Base-by-base conservation (phyloP, 2,113 vertebrate genomes). In the Clinocottus analis region DNA sequence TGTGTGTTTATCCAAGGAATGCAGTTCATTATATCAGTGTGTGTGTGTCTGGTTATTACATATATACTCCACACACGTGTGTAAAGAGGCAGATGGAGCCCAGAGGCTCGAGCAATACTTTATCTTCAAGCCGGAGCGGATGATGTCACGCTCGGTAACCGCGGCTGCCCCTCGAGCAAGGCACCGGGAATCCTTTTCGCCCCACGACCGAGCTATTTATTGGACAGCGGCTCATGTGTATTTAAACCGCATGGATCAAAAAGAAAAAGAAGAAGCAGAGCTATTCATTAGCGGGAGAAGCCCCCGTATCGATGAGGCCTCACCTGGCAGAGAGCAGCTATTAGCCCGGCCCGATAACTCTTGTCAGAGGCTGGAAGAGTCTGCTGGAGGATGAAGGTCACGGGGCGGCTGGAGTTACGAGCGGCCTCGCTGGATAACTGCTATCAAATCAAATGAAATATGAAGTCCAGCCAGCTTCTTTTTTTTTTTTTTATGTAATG, bases 301-400 rank as follows among this genome's bases (percentile, higher is more conserved):
- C 88, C 86, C 89, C 92, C 84, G 92, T 93, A 94, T 91, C 83
- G 94, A 95, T 93, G 77, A 91, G 87, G 92, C 93, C 91, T 90
- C 89, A 94, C 87, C 93, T 92, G 82, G 79, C 85, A 91, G 71
- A 87, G 51, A 87, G 92, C 90, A 89, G 90, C 86, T 91, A 88
- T 93, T 95, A 90, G 90, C 90, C 83, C 78, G 87, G 85, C 90
- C 93, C 86, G 87, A 95, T 95, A 96, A 93, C 94, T 95, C 93
- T 96, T 95, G 89, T 93, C 90, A 94, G 89, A 80, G 71, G 87
- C 85, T 17, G 72, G 87, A 84, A 70, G 87, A 86, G 70, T 85
- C 87, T 61, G 79, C 90, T 92, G 91, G 93, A 94, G 95, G 95
- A 93, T 92, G 93, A 96, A 96, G 95, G 94, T 96, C 90, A 88